phyloP scores from a whole-genome alignment of 2,113 vertebrate genomes.

The Clupea harengus region DNA sequence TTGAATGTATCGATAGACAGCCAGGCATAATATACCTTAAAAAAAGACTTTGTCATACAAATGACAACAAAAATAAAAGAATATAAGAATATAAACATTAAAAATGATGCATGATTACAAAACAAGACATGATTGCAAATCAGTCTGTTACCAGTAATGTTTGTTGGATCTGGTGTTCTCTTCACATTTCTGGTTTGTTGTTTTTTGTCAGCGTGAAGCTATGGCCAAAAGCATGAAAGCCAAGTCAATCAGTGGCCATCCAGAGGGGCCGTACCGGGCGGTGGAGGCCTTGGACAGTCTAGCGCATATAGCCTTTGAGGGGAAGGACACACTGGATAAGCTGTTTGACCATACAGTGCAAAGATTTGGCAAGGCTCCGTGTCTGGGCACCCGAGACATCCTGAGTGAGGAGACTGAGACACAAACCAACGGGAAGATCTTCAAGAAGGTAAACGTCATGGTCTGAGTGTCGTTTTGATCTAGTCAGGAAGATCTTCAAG shows the following conservation, averaged over 20 bases:
- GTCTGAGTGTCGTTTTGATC: background rate
- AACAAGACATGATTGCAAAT: background rate
- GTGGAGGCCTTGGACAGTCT: conserved; percentile 82
- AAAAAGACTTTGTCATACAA: background rate
- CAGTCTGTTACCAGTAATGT: background rate
- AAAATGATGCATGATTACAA: background rate
- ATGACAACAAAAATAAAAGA: background rate
- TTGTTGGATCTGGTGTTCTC: background rate
- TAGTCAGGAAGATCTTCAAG: no score
- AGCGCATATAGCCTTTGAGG: conserved; percentile 83
- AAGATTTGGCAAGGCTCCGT: conserved; percentile 78
- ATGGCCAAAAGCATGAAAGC: conserved; percentile 40
- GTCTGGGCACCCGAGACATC: conserved; percentile 87
- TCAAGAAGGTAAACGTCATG: conserved; percentile 85
- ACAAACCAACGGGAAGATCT: conserved; percentile 91
- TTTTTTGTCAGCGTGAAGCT: background rate
- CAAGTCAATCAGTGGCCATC: conserved; percentile 54
- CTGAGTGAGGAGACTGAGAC: conserved; percentile 90
- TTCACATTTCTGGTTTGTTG: background rate
- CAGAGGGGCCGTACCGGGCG: conserved; percentile 89
- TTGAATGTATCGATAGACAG: background rate
- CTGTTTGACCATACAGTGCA: conserved; percentile 83
- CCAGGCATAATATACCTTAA: background rate
- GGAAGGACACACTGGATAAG: conserved; percentile 90
- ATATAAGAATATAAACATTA: no score